These are phyloP conservation scores for Natrix natrix DNA, from an alignment of 2,797 vertebrate genomes.

Conservation along the genomic window DNA sequence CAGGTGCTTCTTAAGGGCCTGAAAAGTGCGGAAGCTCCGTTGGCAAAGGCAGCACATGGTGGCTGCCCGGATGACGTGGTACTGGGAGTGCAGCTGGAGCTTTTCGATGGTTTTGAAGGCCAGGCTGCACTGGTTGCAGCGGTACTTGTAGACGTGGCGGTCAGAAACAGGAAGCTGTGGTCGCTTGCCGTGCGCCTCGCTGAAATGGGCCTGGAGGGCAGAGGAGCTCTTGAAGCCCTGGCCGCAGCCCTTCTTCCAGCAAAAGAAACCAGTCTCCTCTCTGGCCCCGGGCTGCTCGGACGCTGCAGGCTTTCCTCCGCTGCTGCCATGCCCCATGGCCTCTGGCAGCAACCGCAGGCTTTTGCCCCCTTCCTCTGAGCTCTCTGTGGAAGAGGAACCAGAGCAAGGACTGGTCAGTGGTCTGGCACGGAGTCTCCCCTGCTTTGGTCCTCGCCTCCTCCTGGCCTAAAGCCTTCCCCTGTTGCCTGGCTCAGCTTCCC, in stretches of 20 bases:
- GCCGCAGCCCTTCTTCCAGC: conserved; percentile 99
- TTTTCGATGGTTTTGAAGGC: conserved; percentile 99
- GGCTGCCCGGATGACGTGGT: conserved; percentile 95
- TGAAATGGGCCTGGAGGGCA: conserved; percentile 96
- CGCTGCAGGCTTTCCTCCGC: conserved; percentile 75
- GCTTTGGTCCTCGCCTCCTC: neutral
- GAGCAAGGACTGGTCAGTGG: neutral
- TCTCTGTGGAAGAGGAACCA: conserved; percentile 77
- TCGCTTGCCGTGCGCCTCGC: conserved; percentile 94
- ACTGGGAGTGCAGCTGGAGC: conserved; percentile 97
- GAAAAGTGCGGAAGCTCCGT: conserved; percentile 95
- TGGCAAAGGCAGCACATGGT: conserved; percentile 99
- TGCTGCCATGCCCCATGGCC: conserved; percentile 69
- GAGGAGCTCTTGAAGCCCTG: conserved; percentile 96
- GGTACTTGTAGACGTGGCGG: conserved; percentile 98
- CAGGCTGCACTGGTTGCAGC: conserved; percentile 97
- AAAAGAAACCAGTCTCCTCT: conserved; percentile 92
- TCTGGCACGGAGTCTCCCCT: neutral
- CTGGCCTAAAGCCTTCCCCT: neutral
- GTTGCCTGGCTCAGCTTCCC: neutral
- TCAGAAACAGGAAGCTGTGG: conserved; percentile 96
- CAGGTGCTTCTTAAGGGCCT: conserved; percentile 96
- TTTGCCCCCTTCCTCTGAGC: conserved; percentile 85
- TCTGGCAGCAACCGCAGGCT: conserved; percentile 68
- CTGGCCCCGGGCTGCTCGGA: conserved; percentile 81